These are phyloP conservation scores for Phrynocephalus guinanensis DNA, from an alignment of 2,797 vertebrate genomes.

Conservation along the genomic window DNA sequence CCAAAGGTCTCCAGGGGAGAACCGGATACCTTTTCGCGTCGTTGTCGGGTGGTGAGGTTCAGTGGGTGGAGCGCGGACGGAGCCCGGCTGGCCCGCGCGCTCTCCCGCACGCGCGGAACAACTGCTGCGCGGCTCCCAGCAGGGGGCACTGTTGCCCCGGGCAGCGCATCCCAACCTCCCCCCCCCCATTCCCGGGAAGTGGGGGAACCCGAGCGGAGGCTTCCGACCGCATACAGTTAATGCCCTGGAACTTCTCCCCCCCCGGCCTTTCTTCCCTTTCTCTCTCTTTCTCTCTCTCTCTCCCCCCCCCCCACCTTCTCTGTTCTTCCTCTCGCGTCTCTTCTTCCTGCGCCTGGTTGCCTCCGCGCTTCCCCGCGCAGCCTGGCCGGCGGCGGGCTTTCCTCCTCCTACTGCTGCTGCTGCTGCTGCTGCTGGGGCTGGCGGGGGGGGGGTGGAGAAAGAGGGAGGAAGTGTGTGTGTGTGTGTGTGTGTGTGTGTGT, in stretches of 20 bases:
- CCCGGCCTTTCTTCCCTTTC: constrained; percentile 4
- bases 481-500: too few relatives aligned
- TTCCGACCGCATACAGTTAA: neutral
- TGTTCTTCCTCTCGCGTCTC: constrained; percentile 43
- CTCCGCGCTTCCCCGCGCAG: neutral
- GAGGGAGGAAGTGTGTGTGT: too few relatives aligned
- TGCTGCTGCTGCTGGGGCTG: neutral
- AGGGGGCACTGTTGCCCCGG: constrained; percentile 17
- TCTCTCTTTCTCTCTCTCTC: constrained; percentile 25
- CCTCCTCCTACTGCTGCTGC: too few relatives aligned
- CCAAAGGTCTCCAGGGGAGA: too few relatives aligned
- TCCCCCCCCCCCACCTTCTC: neutral
- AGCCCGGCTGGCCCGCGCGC: neutral
- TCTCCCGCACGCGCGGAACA: neutral
- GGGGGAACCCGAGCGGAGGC: neutral
- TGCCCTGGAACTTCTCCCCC: neutral
- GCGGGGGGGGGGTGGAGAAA: neutral
- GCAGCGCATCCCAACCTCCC: constrained; percentile 55
- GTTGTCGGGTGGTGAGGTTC: too few relatives aligned
- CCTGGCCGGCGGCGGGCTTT: too few relatives aligned
- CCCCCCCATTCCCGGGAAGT: constrained; percentile 41
- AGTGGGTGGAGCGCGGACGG: too few relatives aligned
- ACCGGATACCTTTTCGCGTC: neutral
- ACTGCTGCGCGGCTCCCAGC: constrained; percentile 11
- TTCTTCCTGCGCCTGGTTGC: constrained; percentile 22